phyloP scores from a whole-genome alignment of 1,140 invertebrate genomes.

The Asobara japonica region DNA sequence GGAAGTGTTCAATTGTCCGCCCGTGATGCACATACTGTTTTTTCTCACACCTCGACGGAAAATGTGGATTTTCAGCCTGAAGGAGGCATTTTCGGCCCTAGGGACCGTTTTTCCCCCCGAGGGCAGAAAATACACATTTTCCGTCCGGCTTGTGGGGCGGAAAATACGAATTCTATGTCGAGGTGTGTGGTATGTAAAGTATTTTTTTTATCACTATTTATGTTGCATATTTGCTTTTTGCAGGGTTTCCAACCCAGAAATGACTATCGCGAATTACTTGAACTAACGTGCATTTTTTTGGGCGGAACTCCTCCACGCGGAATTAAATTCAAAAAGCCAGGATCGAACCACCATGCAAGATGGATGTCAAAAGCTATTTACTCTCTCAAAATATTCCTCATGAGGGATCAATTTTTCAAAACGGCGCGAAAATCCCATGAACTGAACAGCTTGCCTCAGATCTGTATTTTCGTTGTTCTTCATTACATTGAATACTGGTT shows the following conservation, averaged over 20 bases:
- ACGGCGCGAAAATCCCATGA: conserved; percentile 11
- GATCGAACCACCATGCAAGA: conserved; percentile 40
- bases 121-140: no score
- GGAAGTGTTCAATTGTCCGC: no score
- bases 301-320: conserved; percentile 24
- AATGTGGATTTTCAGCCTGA: no score
- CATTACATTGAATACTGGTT: conserved; percentile 35
- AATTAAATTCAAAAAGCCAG: conserved; percentile 34
- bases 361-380: conserved; percentile 45
- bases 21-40: no score
- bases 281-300: conserved; percentile 38
- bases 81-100: no score
- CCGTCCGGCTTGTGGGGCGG: no score
- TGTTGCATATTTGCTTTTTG: no score
- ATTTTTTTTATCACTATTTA: no score
- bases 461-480: conserved; percentile 33
- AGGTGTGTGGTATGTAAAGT: no score
- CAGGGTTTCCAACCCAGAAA: conserved; percentile 36
- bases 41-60: no score
- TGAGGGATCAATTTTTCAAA: conserved; percentile 28
- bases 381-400: conserved; percentile 37
- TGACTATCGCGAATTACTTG: conserved; percentile 46
- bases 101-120: no score
- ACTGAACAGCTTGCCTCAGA: conserved; percentile 21
- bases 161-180: no score